Evolutionary conservation across 2,797 vertebrate genomes (phyloP), one percentile per base, ranked within the genome.

Genomic region (Chanos chanos): DNA sequence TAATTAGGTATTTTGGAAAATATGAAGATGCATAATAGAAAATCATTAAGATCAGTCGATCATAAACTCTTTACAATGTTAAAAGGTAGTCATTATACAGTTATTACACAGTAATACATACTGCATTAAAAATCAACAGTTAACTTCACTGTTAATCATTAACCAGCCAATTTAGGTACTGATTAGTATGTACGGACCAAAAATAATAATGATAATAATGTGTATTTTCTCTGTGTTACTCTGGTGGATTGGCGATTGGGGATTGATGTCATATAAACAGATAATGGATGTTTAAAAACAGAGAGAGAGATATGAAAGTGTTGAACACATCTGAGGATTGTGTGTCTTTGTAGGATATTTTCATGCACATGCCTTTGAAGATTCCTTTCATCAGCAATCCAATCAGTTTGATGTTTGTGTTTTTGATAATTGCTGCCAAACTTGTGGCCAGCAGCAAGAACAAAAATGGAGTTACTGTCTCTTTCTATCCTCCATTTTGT

Each of bases 341-440:
- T 16, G 9, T 19, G 39, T 18, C 39, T 41, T 41, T 41, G 39
- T 41, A 41, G 39, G 39, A 39, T 41, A 18, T 41, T 41, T 39
- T 41, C 41, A n/a, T 41, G 16, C 41, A 16, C 41, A 27, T 18
- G 37, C 15, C 36, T 41, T 41, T 41, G 39, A 41, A 41, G 39
- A 7, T 41, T 41, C 39, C 41, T 41, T 41, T 41, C 39, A 41
- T 41, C 39, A 41, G 39, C 39, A 41, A 41, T 41, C 39, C 39
- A 41, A 41, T 41, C 39, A 16, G 39, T 39, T 41, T 41, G 39
- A 41, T 41, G 39, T 19, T 39, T 19, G 21, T 16, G 39, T n/a
- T n/a, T n/a, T n/a, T n/a, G n/a, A n/a, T n/a, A n/a, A n/a, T n/a
- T n/a, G n/a, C n/a, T n/a, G n/a, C n/a, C n/a, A n/a, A n/a, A n/a